Evolutionary conservation across 2,888 invertebrate species (phyloP), one percentile per base, ranked within the genome.

Genomic region (Tetramorium bicarinatum): DNA sequence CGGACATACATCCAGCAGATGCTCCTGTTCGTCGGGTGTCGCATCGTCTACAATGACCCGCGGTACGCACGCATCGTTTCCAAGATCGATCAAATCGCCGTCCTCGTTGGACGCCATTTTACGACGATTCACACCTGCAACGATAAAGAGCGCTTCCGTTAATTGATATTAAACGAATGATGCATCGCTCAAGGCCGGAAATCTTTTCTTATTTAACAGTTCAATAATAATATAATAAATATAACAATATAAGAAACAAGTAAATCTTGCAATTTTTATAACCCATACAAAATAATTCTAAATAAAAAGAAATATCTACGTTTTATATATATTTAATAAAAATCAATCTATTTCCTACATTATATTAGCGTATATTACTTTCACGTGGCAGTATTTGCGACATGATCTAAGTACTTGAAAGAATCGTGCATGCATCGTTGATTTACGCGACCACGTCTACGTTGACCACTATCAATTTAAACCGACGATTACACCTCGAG

Each of bases 1-100:
- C 0, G 94, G 94, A 69, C 93, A 94, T 0, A 95, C 95, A 83
- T 94, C 95, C 52, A 95, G 87, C 6, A 95, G 89, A 69, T 95
- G 95, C 29, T 95, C 95, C 34, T 94, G 94, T 44, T 95, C 94
- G n/a, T 94, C 94, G 21, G 91, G 85, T 1, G 91, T 92, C 15
- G 90, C 88, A n/a, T 93, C 90, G 1, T 88, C 61, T 2, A 86
- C 44, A 3, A 88, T 52, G 0, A 90, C 85, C 0, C 91, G 88
- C 9, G 92, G 85, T 21, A 90, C 88, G 75, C 91, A 91, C 25
- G 81, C 85, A 15, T 92, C 92, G 49, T 89, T 93, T 44, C 92
- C 93, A 21, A 95, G 91, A 84, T 94, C 94, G 84, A 95, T 94
- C 77, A 94, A 85, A 84, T 95, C 94, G 44, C 93, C 93, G 56